These are phyloP conservation scores for Rhagonycha fulva DNA, from an alignment of 2,888 invertebrate genomes.

Conservation along the genomic window DNA sequence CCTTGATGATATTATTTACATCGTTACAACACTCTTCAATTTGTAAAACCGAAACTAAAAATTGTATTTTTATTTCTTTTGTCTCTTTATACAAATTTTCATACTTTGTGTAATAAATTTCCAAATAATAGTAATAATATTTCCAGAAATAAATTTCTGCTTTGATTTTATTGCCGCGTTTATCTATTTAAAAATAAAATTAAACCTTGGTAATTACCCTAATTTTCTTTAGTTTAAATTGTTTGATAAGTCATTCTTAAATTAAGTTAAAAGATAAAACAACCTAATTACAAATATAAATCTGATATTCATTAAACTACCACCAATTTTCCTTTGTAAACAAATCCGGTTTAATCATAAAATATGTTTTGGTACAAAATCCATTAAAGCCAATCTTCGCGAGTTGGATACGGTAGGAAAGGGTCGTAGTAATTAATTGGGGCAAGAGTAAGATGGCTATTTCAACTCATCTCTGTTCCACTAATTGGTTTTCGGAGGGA, in stretches of 20 bases:
- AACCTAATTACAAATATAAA: slow-evolving; percentile 22
- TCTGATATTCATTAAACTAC: slow-evolving; percentile 25
- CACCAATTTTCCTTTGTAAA: slow-evolving; percentile 28
- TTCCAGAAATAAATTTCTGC: background rate
- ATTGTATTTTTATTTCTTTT: slow-evolving; percentile 12
- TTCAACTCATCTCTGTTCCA: slow-evolving; percentile 24
- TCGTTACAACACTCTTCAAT: slow-evolving; percentile 26
- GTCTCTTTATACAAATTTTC: background rate
- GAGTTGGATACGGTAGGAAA: slow-evolving; percentile 29
- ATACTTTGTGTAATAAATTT: background rate
- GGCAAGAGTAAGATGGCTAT: slow-evolving; percentile 24
- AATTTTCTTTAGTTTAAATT: background rate
- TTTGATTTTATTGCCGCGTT: background rate
- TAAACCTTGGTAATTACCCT: background rate
- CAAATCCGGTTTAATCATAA: slow-evolving; percentile 32
- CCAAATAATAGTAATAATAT: background rate
- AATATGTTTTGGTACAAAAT: slow-evolving; percentile 33
- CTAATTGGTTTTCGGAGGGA: slow-evolving; percentile 37
- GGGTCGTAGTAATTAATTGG: slow-evolving; percentile 34
- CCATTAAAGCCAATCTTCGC: slow-evolving; percentile 34
- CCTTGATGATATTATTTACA: slow-evolving; percentile 26
- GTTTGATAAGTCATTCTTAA: slow-evolving; percentile 2
- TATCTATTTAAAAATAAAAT: background rate
- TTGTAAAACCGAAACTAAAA: slow-evolving; percentile 26
- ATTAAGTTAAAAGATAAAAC: slow-evolving; percentile 18